Base-by-base conservation (phyloP, 1,140 invertebrate genomes). In the Calosoma granatense region DNA sequence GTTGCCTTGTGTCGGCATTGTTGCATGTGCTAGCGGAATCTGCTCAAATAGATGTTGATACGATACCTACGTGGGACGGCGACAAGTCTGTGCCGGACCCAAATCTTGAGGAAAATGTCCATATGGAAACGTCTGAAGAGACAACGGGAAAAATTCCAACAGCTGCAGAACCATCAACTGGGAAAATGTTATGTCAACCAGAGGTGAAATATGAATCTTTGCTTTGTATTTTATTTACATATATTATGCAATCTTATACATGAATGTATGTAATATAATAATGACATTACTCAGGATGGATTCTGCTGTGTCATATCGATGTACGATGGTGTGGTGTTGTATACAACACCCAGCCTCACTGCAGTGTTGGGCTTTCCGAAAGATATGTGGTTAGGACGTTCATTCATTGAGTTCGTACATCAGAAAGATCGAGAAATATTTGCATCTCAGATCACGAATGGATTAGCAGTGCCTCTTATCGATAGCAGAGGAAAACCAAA, bases 381-480 rank as follows among this genome's bases (percentile, higher is more conserved):
- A 61, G 88, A 92, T 56, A 88, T 88, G 78, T 89, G 88, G 85
- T 72, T 88, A n/a, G 89, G 88, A 2, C 74, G 86, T 47, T 88
- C 86, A 1, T 90, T 94, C 63, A 87, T 91, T 54, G 88, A 93
- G 64, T 92, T 92, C 64, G 76, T 94, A 1, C 87, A 92, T 72
- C 81, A 84, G 0, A 87, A 84, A 70, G 90, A 92, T 67, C 71
- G 74, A 20, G 71, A 71, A 56, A 75, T 72, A 0, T 79, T 80
- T 67, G 71, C 73, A 21, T 74, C 70, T 51, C 74, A 78, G 65
- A 75, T 83, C 30, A 79, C 79, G 1, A 79, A 70, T 1, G 76
- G 76, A 55, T 61, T 78, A 30, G 70, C 71, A 0, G 65, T 77
- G 17, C 78, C 76, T 22, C 67, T 77, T 58, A 65, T 76, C 61